These are phyloP conservation scores for Pogonocichla stellata DNA, from an alignment of 2,113 vertebrate genomes.

Conservation along the genomic window DNA sequence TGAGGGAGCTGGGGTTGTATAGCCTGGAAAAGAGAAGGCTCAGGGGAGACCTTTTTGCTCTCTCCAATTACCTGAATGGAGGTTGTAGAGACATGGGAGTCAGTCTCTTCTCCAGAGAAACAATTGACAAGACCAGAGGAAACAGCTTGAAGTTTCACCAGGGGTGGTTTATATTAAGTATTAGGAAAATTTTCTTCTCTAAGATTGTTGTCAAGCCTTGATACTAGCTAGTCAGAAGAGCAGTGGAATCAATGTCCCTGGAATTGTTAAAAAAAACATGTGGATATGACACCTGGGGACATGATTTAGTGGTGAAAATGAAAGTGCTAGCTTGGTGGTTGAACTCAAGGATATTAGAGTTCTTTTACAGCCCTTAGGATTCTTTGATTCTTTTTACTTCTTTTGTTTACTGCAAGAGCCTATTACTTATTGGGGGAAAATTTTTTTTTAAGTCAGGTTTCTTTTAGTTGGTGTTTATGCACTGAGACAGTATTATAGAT, in stretches of 20 bases:
- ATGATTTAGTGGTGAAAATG: not conserved
- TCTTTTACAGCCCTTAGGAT: not conserved
- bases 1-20: not conserved
- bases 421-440: rapidly evolving
- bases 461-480: not conserved
- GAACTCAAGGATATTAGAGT: not conserved
- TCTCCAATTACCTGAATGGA: not conserved
- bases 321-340: not conserved
- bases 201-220: not conserved
- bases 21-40: not conserved
- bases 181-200: not conserved
- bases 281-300: not conserved
- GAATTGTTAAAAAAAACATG: not conserved
- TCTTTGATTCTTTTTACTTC: not conserved
- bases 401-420: not conserved
- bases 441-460: not conserved
- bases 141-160: not conserved
- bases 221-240: not conserved
- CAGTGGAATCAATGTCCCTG: not conserved
- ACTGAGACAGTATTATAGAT: not conserved
- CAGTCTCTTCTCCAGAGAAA: not conserved
- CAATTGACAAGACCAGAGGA: not conserved
- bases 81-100: not conserved
- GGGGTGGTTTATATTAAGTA: not conserved
- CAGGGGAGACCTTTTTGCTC: not conserved